A percentile compares a stretch with the other conserved stretches of the same genome.
These are phyloP conservation scores for Odontocolon sp. DNA, from an alignment of 2,888 invertebrate genomes.

Conservation along the genomic window DNA sequence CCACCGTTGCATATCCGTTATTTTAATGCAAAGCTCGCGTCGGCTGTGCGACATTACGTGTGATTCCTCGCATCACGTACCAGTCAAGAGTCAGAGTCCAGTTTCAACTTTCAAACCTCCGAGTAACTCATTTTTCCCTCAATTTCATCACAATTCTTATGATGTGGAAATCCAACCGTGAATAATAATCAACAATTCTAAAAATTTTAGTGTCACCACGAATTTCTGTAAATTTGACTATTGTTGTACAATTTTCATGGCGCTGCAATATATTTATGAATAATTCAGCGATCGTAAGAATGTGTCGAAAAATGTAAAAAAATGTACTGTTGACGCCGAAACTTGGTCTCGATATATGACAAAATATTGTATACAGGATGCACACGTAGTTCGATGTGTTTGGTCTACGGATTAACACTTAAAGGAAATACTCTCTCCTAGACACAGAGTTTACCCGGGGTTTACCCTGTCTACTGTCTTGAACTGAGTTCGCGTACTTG, in stretches of 20 bases:
- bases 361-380: background rate
- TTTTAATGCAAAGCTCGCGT: conserved; percentile 39
- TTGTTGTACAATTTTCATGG: too few species aligned
- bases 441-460: too few species aligned
- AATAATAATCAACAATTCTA: too few species aligned
- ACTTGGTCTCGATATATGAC: background rate
- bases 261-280: too few species aligned
- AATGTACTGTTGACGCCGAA: background rate
- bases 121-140: background rate
- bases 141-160: background rate
- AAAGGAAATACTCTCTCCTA: conserved; percentile 35
- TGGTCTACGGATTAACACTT: conserved; percentile 52
- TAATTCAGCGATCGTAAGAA: too few species aligned
- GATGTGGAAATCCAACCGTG: too few species aligned
- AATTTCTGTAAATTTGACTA: too few species aligned
- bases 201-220: too few species aligned
- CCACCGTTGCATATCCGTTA: conserved; percentile 14
- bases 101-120: background rate
- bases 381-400: background rate
- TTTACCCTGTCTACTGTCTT: conserved; percentile 52
- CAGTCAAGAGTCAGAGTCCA: conserved; percentile 17
- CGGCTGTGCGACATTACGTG: conserved; percentile 28
- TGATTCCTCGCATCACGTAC: conserved; percentile 21
- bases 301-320: too few species aligned
- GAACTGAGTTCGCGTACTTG: conserved; percentile 55